A percentile compares a stretch with the other conserved stretches of the same genome.
These are phyloP conservation scores for Bettongia penicillata DNA, from an alignment of 2,113 vertebrate genomes.

Conservation along the genomic window DNA sequence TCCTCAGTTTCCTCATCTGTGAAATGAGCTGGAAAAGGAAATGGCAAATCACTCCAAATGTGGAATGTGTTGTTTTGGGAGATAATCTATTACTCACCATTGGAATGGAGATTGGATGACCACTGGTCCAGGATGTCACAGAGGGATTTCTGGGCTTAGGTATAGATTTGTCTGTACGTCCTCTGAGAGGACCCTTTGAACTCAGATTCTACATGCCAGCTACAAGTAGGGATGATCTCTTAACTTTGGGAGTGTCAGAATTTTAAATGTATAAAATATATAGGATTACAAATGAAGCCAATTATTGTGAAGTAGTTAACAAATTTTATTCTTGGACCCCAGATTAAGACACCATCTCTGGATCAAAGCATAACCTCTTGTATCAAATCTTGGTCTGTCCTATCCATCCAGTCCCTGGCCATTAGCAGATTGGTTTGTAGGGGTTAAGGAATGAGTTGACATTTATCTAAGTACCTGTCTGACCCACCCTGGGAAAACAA, in stretches of 20 bases:
- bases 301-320: neutral
- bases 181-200: neutral
- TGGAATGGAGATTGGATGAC: neutral
- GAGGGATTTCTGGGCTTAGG: neutral
- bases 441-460: neutral
- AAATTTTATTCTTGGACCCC: neutral
- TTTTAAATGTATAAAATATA: neutral
- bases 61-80: neutral
- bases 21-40: neutral
- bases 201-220: neutral
- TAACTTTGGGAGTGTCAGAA: neutral
- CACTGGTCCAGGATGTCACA: neutral
- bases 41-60: neutral
- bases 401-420: neutral
- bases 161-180: neutral
- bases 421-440: neutral
- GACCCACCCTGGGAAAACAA: neutral
- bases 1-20: neutral
- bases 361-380: neutral
- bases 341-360: neutral
- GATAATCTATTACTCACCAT: neutral
- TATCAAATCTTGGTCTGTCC: neutral
- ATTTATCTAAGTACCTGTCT: constrained; percentile 11
- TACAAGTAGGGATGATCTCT: neutral
- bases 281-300: neutral